Base-by-base conservation (phyloP, 2,888 invertebrate species). In the Copidosoma aretas region DNA sequence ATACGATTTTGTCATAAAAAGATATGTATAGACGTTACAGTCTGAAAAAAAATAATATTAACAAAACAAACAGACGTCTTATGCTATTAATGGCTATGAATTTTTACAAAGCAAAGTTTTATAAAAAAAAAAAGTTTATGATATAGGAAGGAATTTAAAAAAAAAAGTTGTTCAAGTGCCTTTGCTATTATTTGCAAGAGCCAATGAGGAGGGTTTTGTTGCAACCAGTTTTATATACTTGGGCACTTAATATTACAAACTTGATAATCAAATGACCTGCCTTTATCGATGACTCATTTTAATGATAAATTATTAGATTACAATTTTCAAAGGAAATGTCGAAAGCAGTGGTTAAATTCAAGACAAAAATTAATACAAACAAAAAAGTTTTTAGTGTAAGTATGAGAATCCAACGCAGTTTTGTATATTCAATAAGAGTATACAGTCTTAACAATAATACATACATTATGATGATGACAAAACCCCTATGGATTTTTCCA, bases 61-160 rank as follows among this genome's bases (percentile, higher is more conserved):
- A 63, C 53, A 70, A 49, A n/a, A n/a, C n/a, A n/a, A 49, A 66
- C 75, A 75, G 75, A 75, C 75, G 75, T 76, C 74, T 78, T 77
- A 75, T 77, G 77, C 77, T 77, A 75, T 75, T 75, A 75, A 76
- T 76, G 76, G 75, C 70, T 74, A 70, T 60, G 68, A 71, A 73
- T 71, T 71, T 74, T 41, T 65, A 68, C 39, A 10, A 62, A 61
- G 51, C 59, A 65, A 59, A 67, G 39, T 70, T 67, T 59, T 64
- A 64, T 61, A 57, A 64, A 64, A 66, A n/a, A n/a, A 52, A 61
- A 70, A 57, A 62, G 32, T 32, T 32, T 32, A 32, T 32, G 32
- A 32, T 32, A 32, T n/a, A 22, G 17, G 43, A 46, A 49, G 49
- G 59, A 68, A 72, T 57, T 54, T 72, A 74, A 74, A 71, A 74